phyloP scores from a whole-genome alignment of 2,888 invertebrate genomes.

The Saturnia pavonia region DNA sequence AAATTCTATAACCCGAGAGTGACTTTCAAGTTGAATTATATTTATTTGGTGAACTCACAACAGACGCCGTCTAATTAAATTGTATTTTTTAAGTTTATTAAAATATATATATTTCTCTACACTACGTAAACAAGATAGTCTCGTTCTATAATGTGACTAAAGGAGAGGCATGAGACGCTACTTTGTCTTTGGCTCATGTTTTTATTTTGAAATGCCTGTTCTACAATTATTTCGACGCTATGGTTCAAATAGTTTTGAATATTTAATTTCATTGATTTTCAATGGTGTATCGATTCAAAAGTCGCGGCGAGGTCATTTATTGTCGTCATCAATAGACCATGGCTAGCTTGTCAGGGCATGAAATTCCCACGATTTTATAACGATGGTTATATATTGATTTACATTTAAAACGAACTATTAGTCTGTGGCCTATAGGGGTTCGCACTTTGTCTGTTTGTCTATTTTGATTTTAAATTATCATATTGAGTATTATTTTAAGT shows the following conservation, averaged over 20 bases:
- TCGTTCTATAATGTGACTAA: background rate
- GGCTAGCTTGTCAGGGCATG: constrained; percentile 40
- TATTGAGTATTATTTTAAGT: background rate
- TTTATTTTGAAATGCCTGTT: background rate
- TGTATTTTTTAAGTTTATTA: background rate
- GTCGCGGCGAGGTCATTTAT: constrained; percentile 49
- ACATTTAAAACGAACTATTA: constrained; percentile 23
- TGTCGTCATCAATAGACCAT: constrained; percentile 43
- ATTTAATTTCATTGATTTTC: background rate
- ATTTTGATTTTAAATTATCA: background rate
- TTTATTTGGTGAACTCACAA: background rate
- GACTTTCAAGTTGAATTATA: background rate
- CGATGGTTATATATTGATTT: constrained; percentile 26
- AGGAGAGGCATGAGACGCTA: background rate
- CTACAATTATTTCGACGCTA: background rate
- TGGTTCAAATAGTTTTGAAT: background rate
- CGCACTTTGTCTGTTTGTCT: no score
- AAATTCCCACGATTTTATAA: constrained; percentile 47
- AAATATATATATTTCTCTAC: background rate
- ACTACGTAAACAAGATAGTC: background rate
- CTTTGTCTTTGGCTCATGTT: background rate
- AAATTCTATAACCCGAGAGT: background rate
- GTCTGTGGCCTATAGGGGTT: no score
- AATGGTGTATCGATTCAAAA: constrained; percentile 29
- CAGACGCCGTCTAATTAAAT: background rate